phyloP scores from a whole-genome alignment of 92 coral and sea anemone species.

The Virgularia gustaviana region DNA sequence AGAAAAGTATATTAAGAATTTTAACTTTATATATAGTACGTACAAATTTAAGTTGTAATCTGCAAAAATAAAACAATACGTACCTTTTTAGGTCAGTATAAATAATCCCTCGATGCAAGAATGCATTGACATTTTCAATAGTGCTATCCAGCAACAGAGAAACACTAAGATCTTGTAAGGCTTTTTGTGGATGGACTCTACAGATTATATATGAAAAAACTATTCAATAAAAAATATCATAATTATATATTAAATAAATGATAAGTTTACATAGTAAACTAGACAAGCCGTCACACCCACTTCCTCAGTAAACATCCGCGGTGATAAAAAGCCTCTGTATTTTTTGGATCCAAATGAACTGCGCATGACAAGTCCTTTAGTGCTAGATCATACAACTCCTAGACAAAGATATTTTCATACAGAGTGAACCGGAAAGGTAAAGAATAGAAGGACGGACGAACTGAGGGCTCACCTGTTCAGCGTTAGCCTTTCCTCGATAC shows the following conservation, averaged over 20 bases:
- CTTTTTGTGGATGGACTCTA: constrained; percentile 81
- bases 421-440: no score
- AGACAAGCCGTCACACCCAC: constrained; percentile 47
- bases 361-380: constrained; percentile 85
- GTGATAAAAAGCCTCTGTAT: constrained; percentile 79
- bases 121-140: constrained; percentile 67
- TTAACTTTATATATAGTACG: background rate
- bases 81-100: constrained; percentile 96
- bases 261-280: background rate
- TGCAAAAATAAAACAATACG: background rate
- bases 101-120: constrained; percentile 84
- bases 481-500: constrained; percentile 74
- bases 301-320: constrained; percentile 88
- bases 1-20: background rate
- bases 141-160: constrained; percentile 78
- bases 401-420: background rate
- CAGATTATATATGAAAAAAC: background rate
- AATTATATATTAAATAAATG: background rate
- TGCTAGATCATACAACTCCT: constrained; percentile 70
- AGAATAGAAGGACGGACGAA: no score
- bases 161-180: constrained; percentile 90
- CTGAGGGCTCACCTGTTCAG: constrained; percentile 74
- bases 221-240: background rate
- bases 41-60: background rate
- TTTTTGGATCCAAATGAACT: constrained; percentile 77